Evolutionary conservation across 2,888 invertebrate genomes (phyloP), one percentile per base, ranked within the genome.

Genomic region (Pterostichus niger): DNA sequence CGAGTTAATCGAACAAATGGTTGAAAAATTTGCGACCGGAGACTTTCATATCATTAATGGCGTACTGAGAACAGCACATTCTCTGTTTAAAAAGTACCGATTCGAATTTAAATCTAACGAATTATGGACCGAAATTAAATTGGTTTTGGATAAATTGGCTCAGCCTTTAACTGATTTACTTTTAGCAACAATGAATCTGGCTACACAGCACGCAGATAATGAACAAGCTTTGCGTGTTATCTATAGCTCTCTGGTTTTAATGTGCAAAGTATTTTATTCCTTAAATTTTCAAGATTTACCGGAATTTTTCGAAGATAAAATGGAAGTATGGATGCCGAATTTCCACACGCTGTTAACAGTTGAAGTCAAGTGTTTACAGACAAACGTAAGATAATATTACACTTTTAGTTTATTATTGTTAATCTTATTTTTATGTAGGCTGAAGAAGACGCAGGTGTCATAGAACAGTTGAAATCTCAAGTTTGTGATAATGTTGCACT

Each of bases 231-330:
- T 98, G 46, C 94, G 94, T 89, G 93, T 98, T 4, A 96, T 99
- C 85, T 98, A 97, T 87, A 95, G 95, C 80, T 98, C 98, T 0
- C 91, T 99, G 46, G 94, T 96, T 24, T 91, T 98, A 33, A 95
- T 98, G 83, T 95, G 96, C 87, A 98, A 99, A 90, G 96, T 99
- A 75, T 99, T 99, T 91, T 97, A 97, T 90, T 99, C 99, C 0
- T 92, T 99, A 17, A 99, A 99, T 90, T 97, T 95, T 85, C 99
- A 99, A 92, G 99, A 99, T 90, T 91, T 99, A 86, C 99, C 99
- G 0, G 99, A 99, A 91, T 99, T 97, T 91, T 99, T 99, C 89
- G 99, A 99, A 90, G 99, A 99, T 89, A 98, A 99, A 89, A 98
- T 99, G 95, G 92, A 92, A 24, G 93, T 93, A 0, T 99, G 99